Base-by-base conservation (phyloP, 2,113 vertebrate species). In the Orcinus orca region DNA sequence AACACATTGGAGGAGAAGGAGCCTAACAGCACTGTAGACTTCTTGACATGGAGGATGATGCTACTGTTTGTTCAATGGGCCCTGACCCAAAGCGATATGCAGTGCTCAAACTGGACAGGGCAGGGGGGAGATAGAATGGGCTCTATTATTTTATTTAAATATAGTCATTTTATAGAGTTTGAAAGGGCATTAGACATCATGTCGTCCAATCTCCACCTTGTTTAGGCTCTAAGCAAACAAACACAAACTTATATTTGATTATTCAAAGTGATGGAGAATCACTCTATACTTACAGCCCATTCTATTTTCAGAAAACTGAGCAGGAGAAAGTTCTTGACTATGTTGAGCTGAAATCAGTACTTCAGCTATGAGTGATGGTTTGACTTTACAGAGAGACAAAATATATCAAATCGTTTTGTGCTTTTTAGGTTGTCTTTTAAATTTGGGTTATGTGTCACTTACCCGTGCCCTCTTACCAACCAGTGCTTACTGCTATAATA, bases 251-350 rank as follows among this genome's bases (percentile, higher is more conserved):
- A 26, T 71, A 3, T 95, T 71, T 90, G 55, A 65, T 89, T 89
- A 76, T 88, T 91, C 15, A 71, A 50, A 67, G 26, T 87, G 33
- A 87, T 58, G 47, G 1, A 53, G 53, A 84, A 85, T 79, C 58
- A 71, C 18, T 8, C 13, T 70, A 36, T 55, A 25, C 10, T 36
- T 31, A 21, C 41, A 83, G 33, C 18, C 93, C 12, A 74, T 88
- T 63, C 8, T 84, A 53, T 80, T 94, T 97, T 93, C 38, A 77
- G 71, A 91, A 97, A 95, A 80, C 38, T 55, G 33, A 88, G 12
- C 33, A 90, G 29, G 76, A 77, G n/a, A 20, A 96, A 70, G 9
- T 73, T 89, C 44, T 96, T 47, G 10, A 76, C 14, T 60, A 65
- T 47, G 53, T 9, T 92, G 74, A 84, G n/a, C 20, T 70, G 11